Evolutionary conservation across 2,113 vertebrate genomes (phyloP), one percentile per base, ranked within the genome.

Genomic region (Antigone vipio): DNA sequence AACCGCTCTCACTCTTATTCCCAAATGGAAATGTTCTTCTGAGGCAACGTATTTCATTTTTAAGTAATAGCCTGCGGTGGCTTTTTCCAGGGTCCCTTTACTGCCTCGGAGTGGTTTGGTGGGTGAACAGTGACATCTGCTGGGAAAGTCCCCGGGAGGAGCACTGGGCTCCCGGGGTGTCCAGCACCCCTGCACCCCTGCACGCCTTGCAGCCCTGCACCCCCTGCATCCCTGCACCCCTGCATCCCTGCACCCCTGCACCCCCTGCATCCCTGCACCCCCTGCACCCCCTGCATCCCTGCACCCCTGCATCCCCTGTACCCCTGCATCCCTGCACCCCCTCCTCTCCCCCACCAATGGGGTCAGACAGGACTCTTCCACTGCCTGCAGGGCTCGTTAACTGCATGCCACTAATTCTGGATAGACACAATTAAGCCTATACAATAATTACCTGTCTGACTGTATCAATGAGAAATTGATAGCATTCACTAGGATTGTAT

Each of bases 81-180:
- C 40, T 94, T 91, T 85, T 85, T 94, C 87, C 63, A 53, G 42
- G 35, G 50, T 72, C 85, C 50, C 64, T 88, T 94, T 63, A 44
- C 58, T 87, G 90, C 81, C 91, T 47, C 35, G 7, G 11, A 82
- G 29, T 58, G 30, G 34, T 97, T 97, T 89, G 60, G 29, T 83
- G 85, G 94, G 96, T 95, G 96, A 97, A 97, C 89, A 97, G 97
- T 95, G 97, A 97, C 97, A 98, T 95, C 97, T 98, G 94, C 96
- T 97, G 97, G 95, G 52, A 75, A 45, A 87, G 27, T 78, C 30
- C 12, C 14, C 0, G 3, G 17, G 21, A 83, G 24, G 11, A 12
- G 6, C 9, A 22, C 12, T 40, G 58, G 7, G 23, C 9, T 81
- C 19, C 18, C 16, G 5, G 12, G 27, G 15, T 10, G 3, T 18